Evolutionary conservation across 1,140 invertebrate genomes (phyloP).

Genomic region (Heliconius congener): DNA sequence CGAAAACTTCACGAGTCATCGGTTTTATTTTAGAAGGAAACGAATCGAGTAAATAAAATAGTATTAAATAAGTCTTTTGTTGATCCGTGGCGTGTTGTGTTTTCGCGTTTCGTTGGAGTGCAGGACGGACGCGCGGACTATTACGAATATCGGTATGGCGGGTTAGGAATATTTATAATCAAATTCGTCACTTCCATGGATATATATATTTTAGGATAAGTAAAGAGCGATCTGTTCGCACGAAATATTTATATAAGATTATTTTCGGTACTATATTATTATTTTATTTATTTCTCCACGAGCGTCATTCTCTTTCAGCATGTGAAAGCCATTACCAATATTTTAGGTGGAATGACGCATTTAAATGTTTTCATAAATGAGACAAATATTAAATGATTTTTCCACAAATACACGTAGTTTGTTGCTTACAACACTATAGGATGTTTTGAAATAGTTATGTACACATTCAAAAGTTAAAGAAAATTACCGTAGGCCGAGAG

Average conservation of each 20-base stretch:
- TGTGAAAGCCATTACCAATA: constrained; percentile 67
- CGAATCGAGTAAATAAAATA: constrained; percentile 75
- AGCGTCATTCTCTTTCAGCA: constrained; percentile 63
- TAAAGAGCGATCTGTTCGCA: constrained; percentile 58
- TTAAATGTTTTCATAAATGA: constrained; percentile 32
- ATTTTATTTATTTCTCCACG: constrained; percentile 57
- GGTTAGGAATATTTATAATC: constrained; percentile 75
- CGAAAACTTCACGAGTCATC: constrained; percentile 72
- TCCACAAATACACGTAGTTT: constrained; percentile 10
- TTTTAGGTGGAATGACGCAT: constrained; percentile 69
- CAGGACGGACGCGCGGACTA: constrained; percentile 58
- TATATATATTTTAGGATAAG: constrained; percentile 66
- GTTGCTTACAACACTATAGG: background rate
- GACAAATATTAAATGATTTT: constrained; percentile 10
- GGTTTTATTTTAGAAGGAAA: constrained; percentile 73
- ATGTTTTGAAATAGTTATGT: background rate
- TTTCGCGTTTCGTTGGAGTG: constrained; percentile 46
- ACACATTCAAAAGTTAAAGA: background rate
- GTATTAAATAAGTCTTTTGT: constrained; percentile 63
- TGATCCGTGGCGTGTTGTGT: constrained; percentile 63
- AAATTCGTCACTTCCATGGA: constrained; percentile 64
- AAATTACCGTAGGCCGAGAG: background rate
- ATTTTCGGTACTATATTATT: constrained; percentile 59
- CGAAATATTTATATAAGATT: constrained; percentile 72
- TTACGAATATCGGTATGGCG: constrained; percentile 55